Conservation (phyloP, 2,113 vertebrate species). For the Mastomys natalensis region DNA sequence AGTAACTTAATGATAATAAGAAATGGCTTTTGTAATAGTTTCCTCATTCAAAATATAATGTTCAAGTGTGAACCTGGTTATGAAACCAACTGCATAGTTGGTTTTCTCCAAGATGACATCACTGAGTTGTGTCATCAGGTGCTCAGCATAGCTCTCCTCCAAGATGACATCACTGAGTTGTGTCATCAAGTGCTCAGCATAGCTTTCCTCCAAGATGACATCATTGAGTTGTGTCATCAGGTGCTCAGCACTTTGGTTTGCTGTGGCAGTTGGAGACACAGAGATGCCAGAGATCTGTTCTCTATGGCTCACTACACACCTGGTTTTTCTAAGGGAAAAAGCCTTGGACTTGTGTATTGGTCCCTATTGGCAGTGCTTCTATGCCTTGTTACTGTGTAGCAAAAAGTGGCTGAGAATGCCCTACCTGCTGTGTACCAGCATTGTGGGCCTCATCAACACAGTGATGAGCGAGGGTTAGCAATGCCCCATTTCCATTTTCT, state of each 20-base stretch:
- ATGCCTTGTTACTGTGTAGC: background rate
- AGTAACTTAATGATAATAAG: conserved; percentile 22
- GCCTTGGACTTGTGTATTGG: background rate
- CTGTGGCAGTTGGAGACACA: background rate
- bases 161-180: background rate
- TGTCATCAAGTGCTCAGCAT: no score
- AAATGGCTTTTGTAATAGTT: background rate
- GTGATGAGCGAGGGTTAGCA: background rate
- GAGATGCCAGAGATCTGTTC: background rate
- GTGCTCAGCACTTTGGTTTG: background rate
- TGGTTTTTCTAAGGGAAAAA: background rate
- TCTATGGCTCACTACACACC: background rate
- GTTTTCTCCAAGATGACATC: background rate
- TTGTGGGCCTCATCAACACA: no score
- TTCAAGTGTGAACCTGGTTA: background rate
- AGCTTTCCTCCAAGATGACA: background rate
- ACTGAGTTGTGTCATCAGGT: background rate
- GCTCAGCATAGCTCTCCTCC: no score
- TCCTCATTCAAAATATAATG: background rate
- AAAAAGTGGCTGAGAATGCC: background rate
- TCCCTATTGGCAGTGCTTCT: background rate
- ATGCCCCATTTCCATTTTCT: background rate
- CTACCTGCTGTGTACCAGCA: background rate
- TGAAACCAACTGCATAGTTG: background rate
- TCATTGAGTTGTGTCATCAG: background rate